Conservation (phyloP, 2,797 vertebrate genomes). For the Cryptoprocta ferox region DNA sequence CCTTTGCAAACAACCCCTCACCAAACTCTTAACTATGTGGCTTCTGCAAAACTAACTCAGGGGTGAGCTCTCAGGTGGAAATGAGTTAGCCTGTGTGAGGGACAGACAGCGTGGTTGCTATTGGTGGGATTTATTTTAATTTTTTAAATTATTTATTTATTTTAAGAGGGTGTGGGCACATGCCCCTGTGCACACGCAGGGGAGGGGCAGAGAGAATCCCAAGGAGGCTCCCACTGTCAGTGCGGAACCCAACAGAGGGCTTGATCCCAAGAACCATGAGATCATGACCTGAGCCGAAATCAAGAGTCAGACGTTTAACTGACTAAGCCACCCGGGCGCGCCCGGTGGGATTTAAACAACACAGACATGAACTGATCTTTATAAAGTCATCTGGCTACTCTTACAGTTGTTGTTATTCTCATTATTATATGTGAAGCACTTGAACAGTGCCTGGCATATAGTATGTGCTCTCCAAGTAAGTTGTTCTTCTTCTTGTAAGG, state of each 20-base stretch:
- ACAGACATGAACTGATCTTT: background rate
- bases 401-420: background rate
- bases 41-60: background rate
- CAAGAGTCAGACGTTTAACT: too few relatives aligned
- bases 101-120: background rate
- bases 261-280: too few relatives aligned
- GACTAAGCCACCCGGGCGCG: too few relatives aligned
- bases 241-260: too few relatives aligned
- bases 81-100: background rate
- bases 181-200: too few relatives aligned
- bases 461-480: background rate
- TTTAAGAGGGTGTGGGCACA: too few relatives aligned
- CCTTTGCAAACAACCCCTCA: background rate
- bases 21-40: background rate
- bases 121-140: background rate
- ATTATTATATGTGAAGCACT: background rate
- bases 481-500: background rate
- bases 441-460: background rate
- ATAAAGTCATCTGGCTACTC: background rate
- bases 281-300: too few relatives aligned
- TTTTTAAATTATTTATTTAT: too few relatives aligned
- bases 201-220: too few relatives aligned
- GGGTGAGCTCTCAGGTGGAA: background rate
- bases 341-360: background rate
- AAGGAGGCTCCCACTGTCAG: too few relatives aligned